phyloP scores from a whole-genome alignment of 2,888 invertebrate genomes.

The Ophioninae sp. region DNA sequence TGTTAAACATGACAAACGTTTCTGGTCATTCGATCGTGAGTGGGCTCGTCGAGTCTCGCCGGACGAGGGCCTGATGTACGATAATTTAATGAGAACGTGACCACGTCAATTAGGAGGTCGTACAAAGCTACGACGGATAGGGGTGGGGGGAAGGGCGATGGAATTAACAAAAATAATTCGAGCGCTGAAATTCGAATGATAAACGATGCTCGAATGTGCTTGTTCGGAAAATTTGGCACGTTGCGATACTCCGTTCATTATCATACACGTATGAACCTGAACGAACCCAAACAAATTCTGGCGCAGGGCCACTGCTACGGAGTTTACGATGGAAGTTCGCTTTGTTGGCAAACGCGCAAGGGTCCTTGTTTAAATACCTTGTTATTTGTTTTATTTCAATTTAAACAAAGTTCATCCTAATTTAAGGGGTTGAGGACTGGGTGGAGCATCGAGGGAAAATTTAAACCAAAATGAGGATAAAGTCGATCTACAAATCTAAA shows the following conservation, averaged over 20 bases:
- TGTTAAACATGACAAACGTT: constrained; percentile 54
- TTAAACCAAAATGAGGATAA: too few relatives aligned
- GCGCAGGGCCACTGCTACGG: not conserved
- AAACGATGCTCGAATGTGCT: not conserved
- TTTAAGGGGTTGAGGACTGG: too few relatives aligned
- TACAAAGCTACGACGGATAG: not conserved
- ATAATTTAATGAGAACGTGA: constrained; percentile 56
- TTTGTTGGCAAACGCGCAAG: too few relatives aligned
- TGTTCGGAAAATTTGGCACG: not conserved
- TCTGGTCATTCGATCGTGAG: constrained; percentile 53
- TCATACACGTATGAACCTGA: not conserved
- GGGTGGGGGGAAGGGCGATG: not conserved
- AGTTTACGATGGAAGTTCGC: too few relatives aligned
- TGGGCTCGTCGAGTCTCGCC: constrained; percentile 17
- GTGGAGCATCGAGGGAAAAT: too few relatives aligned
- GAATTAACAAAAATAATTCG: constrained; percentile 45
- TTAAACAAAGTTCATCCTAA: too few relatives aligned
- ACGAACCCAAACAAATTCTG: not conserved
- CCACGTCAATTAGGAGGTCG: constrained; percentile 51
- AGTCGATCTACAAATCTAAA: too few relatives aligned
- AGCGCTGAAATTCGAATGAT: not conserved
- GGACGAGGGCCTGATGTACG: constrained; percentile 45
- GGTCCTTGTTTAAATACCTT: too few relatives aligned
- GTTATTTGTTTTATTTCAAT: too few relatives aligned
- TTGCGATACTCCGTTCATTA: not conserved